These are phyloP conservation scores for Chaetura pelagica DNA, from an alignment of 2,113 vertebrate species.

Conservation along the genomic window DNA sequence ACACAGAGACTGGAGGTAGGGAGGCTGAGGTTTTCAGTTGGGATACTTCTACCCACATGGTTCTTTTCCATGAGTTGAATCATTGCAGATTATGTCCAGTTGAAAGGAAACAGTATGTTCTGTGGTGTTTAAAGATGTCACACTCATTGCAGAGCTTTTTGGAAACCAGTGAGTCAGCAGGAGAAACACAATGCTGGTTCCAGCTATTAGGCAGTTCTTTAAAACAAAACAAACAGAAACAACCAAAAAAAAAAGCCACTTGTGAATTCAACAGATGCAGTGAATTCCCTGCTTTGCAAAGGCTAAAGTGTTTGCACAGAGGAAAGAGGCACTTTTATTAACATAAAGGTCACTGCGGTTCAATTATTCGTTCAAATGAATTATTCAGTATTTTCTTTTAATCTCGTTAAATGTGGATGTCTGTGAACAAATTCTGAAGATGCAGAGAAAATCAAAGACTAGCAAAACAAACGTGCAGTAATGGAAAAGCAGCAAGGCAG, in stretches of 20 bases:
- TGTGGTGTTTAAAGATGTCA: constrained; percentile 50
- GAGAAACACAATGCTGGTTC: constrained; percentile 43
- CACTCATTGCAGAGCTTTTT: constrained; percentile 52
- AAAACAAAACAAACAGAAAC: constrained; percentile 60
- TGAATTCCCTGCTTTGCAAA: constrained; percentile 52
- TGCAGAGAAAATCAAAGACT: neutral
- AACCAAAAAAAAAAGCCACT: constrained; percentile 6
- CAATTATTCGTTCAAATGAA: constrained; percentile 12
- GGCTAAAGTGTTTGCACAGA: constrained; percentile 48
- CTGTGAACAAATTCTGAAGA: constrained; percentile 29
- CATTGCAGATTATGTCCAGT: constrained; percentile 24
- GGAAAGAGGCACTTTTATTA: constrained; percentile 41
- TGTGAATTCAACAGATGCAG: constrained; percentile 60
- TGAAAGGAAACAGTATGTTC: constrained; percentile 57
- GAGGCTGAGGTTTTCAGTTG: neutral
- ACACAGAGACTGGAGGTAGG: neutral
- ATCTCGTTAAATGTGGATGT: neutral
- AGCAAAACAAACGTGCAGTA: neutral
- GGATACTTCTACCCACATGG: neutral
- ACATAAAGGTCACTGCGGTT: constrained; percentile 57
- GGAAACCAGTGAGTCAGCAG: constrained; percentile 66
- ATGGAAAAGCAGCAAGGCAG: neutral
- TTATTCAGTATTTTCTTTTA: constrained; percentile 53
- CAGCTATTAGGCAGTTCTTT: constrained; percentile 61
- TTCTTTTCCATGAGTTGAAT: constrained; percentile 6